A percentile compares a stretch with the other conserved stretches of the same genome.
Conservation (phyloP, 2,113 vertebrate genomes). For the Hypomesus transpacificus region DNA sequence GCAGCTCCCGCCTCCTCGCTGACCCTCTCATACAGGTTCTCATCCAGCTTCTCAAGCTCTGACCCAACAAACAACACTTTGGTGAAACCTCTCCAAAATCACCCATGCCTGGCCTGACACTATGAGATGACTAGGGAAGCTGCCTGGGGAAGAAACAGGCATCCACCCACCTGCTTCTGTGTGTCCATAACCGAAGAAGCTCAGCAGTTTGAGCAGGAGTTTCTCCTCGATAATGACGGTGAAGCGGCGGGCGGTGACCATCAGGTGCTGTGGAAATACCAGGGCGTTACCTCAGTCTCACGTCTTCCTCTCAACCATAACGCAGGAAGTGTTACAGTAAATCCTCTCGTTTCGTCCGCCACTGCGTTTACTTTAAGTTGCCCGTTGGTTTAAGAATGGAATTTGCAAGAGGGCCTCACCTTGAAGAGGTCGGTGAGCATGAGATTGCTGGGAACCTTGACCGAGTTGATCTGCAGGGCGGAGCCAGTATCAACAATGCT, state of each 20-base stretch:
- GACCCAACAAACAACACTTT: slow-evolving; percentile 21
- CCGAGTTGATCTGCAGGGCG: slow-evolving; percentile 87
- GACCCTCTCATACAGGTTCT: slow-evolving; percentile 85
- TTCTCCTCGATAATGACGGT: slow-evolving; percentile 97
- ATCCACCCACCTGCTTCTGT: slow-evolving; percentile 78
- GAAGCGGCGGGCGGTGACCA: slow-evolving; percentile 88
- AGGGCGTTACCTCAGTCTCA: background rate
- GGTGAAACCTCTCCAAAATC: background rate
- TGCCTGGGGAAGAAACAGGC: background rate
- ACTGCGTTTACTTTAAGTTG: too few relatives aligned
- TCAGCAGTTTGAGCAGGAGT: slow-evolving; percentile 88
- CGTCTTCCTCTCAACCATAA: background rate
- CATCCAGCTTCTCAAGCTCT: slow-evolving; percentile 93
- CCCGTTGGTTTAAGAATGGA: background rate
- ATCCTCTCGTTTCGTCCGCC: too few relatives aligned
- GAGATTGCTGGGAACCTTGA: slow-evolving; percentile 91
- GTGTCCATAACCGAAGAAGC: slow-evolving; percentile 89
- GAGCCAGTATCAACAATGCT: slow-evolving; percentile 74
- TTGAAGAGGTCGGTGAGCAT: slow-evolving; percentile 87
- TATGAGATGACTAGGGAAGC: background rate
- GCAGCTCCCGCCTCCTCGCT: slow-evolving; percentile 72
- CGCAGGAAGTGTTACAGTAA: background rate
- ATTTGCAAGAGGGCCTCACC: background rate
- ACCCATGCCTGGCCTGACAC: background rate
- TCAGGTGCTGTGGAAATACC: slow-evolving; percentile 79